phyloP scores from a whole-genome alignment of 1,140 invertebrate species.

The Odontomachus brunneus region DNA sequence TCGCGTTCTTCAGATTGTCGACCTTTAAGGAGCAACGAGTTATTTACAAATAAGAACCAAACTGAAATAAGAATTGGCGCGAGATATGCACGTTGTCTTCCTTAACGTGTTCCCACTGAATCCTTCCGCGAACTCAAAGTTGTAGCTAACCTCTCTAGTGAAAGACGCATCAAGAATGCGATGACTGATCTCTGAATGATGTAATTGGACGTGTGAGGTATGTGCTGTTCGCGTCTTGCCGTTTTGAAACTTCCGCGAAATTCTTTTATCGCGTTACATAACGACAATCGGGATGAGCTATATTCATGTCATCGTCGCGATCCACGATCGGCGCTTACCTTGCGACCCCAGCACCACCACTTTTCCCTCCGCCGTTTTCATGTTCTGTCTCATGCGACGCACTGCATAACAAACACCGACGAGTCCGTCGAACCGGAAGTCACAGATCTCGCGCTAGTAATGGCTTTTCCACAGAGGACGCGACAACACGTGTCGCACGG shows the following conservation, averaged over 20 bases:
- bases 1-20: too few relatives aligned
- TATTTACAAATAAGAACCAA: too few relatives aligned
- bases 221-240: neutral
- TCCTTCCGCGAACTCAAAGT: too few relatives aligned
- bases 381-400: slow-evolving; percentile 1
- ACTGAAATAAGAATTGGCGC: too few relatives aligned
- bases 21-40: too few relatives aligned
- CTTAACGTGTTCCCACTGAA: too few relatives aligned
- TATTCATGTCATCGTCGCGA: neutral
- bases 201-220: neutral
- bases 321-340: slow-evolving; percentile 86
- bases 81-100: too few relatives aligned
- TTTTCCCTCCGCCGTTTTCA: slow-evolving; percentile 91
- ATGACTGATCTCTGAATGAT: neutral
- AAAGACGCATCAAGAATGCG: neutral
- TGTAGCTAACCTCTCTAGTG: slow-evolving; percentile 27
- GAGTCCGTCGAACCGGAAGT: neutral
- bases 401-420: slow-evolving; percentile 38
- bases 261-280: slow-evolving; percentile 1
- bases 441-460: too few relatives aligned
- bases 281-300: neutral
- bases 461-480: too few relatives aligned
- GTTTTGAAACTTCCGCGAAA: neutral
- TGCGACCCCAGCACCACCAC: slow-evolving; percentile 93
- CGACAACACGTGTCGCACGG: too few relatives aligned